phyloP scores from a whole-genome alignment of 2,888 invertebrate species.

The Buathra laborator region DNA sequence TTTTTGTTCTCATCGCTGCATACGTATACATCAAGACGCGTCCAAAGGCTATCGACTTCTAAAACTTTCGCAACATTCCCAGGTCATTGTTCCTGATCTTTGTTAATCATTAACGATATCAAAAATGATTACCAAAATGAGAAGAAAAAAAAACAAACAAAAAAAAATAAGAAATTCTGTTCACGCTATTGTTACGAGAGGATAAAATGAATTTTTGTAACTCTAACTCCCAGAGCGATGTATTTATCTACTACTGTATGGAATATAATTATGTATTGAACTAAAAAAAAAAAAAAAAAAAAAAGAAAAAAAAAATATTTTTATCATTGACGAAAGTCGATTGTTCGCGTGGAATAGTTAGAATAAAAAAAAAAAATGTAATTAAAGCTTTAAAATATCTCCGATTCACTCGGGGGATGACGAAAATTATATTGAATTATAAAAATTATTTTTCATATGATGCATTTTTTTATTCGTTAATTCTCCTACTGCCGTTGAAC shows the following conservation, averaged over 20 bases:
- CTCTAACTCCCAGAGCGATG: slow-evolving; percentile 10
- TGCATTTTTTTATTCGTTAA: neutral
- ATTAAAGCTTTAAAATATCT: slow-evolving; percentile 14
- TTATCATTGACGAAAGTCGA: slow-evolving; percentile 4
- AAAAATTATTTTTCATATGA: slow-evolving; percentile 38
- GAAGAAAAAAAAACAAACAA: slow-evolving; percentile 10
- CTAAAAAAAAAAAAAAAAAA: neutral
- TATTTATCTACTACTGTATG: slow-evolving; percentile 54
- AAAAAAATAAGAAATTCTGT: slow-evolving; percentile 1
- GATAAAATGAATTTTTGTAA: slow-evolving; percentile 39
- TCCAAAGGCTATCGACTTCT: slow-evolving; percentile 86
- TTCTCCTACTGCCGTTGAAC: no score
- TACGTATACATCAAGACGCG: slow-evolving; percentile 94
- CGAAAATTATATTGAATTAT: slow-evolving; percentile 40
- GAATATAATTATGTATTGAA: slow-evolving; percentile 28
- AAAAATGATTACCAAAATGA: neutral
- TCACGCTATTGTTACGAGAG: slow-evolving; percentile 25
- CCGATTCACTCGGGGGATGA: slow-evolving; percentile 3
- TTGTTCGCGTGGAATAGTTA: slow-evolving; percentile 16
- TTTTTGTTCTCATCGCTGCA: slow-evolving; percentile 90
- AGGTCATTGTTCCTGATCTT: slow-evolving; percentile 29
- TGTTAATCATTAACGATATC: neutral
- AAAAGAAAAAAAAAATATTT: slow-evolving; percentile 1
- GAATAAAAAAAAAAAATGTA: slow-evolving; percentile 26
- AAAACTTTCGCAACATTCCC: slow-evolving; percentile 66